Evolutionary conservation across 2,113 vertebrate genomes (phyloP).

Genomic region (Phocoena sinus): DNA sequence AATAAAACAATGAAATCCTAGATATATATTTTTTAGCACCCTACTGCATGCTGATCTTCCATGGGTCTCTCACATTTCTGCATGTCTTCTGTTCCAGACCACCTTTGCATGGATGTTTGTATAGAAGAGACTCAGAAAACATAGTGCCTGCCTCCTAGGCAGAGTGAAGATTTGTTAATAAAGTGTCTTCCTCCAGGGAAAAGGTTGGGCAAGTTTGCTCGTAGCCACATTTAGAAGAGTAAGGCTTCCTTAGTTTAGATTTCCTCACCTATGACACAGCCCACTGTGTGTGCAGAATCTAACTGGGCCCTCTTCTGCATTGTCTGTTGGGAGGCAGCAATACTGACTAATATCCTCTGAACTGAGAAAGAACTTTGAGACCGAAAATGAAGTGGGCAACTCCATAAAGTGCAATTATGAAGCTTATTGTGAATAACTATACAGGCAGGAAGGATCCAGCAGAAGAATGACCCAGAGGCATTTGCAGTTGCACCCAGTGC

Average conservation of each 20-base stretch:
- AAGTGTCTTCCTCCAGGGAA: not conserved
- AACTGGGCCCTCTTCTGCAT: not conserved
- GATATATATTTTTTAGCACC: not conserved
- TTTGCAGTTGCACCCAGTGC: not conserved
- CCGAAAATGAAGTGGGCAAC: not conserved
- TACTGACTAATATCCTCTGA: not conserved
- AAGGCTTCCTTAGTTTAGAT: not conserved
- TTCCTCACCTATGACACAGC: not conserved
- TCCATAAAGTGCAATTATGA: not conserved
- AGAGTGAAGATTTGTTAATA: not conserved
- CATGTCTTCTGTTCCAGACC: not conserved
- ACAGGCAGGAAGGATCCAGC: not conserved
- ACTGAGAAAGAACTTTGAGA: not conserved
- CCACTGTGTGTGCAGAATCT: not conserved
- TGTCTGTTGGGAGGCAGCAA: not conserved
- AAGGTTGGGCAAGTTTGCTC: not conserved
- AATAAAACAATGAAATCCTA: not conserved
- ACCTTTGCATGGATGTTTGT: not conserved
- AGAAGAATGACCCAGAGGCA: not conserved
- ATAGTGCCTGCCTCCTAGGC: not conserved
- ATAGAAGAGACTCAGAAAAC: not conserved
- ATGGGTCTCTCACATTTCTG: not conserved
- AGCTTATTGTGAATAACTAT: not conserved
- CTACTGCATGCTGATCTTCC: not conserved
- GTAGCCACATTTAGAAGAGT: not conserved